phyloP scores from a whole-genome alignment of 2,113 vertebrate species.

The Ochotona curzoniae region DNA sequence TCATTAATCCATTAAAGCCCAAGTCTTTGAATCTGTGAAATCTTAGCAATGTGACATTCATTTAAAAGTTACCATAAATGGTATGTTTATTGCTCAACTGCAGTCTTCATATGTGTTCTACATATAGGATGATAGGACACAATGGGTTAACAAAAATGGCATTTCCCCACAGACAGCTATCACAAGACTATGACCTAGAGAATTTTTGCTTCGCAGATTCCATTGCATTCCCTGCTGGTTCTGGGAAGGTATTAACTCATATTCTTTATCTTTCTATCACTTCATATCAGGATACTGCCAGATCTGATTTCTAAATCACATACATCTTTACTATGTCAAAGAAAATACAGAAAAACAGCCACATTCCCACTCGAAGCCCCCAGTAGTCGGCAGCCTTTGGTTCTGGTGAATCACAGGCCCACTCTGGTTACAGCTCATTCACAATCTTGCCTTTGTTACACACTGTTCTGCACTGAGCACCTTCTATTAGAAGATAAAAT shows the following conservation, averaged over 20 bases:
- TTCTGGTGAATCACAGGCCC: not conserved
- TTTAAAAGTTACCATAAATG: too few relatives aligned
- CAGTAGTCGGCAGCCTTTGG: not conserved
- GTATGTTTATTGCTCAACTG: too few relatives aligned
- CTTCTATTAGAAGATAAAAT: slow-evolving; percentile 41
- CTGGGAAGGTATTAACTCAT: not conserved
- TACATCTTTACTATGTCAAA: slow-evolving; percentile 23
- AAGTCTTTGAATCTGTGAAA: too few relatives aligned
- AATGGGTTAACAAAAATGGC: not conserved
- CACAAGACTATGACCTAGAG: not conserved
- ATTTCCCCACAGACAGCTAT: slow-evolving; percentile 34
- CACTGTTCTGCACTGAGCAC: not conserved
- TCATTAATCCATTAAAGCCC: not conserved
- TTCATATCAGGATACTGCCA: slow-evolving; percentile 7
- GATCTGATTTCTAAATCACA: slow-evolving; percentile 27
- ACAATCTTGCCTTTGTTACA: slow-evolving; percentile 42
- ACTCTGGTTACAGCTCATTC: not conserved
- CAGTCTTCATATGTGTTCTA: too few relatives aligned
- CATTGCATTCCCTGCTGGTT: not conserved
- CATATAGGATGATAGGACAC: too few relatives aligned
- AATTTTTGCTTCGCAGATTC: slow-evolving; percentile 31
- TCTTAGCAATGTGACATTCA: too few relatives aligned
- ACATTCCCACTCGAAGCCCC: not conserved
- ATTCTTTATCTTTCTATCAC: not conserved
- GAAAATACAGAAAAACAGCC: not conserved